A percentile compares a stretch with the other conserved stretches of the same genome.
These are phyloP conservation scores for Alosa sapidissima DNA, from an alignment of 2,797 vertebrate species.

Conservation along the genomic window DNA sequence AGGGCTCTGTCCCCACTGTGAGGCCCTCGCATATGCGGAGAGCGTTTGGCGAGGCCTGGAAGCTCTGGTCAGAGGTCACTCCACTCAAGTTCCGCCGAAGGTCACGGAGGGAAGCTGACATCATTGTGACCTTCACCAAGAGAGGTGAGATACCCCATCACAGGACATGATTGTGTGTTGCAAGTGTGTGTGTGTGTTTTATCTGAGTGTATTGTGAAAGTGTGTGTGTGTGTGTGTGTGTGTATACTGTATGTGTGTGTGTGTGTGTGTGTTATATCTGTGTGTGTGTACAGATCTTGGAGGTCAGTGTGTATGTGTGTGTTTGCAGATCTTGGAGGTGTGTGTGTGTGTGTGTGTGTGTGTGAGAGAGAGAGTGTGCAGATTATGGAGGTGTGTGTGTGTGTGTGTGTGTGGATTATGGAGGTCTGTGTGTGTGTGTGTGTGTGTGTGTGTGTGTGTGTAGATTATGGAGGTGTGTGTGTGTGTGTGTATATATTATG, in stretches of 20 bases:
- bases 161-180: not conserved
- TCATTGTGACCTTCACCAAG: conserved; percentile 62
- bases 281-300: too few relatives aligned
- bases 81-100: conserved; percentile 53
- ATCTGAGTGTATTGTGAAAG: too few relatives aligned
- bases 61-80: conserved; percentile 61
- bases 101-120: conserved; percentile 57
- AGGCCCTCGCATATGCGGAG: conserved; percentile 37
- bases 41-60: conserved; percentile 59
- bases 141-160: conserved; percentile 51
- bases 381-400: too few relatives aligned
- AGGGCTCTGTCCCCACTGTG: conserved; percentile 39
- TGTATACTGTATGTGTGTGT: not conserved
- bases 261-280: not conserved
- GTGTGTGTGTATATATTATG: too few relatives aligned
- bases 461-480: too few relatives aligned
- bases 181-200: not conserved
- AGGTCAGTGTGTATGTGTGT: not conserved
- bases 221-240: not conserved
- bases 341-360: too few relatives aligned
- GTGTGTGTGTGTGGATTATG: too few relatives aligned
- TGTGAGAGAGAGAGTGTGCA: too few relatives aligned
- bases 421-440: too few relatives aligned
- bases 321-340: not conserved
- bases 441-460: too few relatives aligned